Evolutionary conservation across 2,113 vertebrate genomes (phyloP).

Genomic region (Nipponia nippon): DNA sequence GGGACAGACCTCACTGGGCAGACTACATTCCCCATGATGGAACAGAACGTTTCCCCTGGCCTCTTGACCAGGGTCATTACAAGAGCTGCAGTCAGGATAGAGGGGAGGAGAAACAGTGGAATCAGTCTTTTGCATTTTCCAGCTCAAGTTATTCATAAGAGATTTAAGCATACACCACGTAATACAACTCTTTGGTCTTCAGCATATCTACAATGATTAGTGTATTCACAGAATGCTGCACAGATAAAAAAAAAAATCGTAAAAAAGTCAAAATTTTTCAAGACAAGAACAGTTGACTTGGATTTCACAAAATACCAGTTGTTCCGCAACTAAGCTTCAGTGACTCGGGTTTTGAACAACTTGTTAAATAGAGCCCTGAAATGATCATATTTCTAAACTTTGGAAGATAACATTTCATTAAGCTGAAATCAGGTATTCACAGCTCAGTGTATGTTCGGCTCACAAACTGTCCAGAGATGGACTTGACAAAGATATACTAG

Average conservation of each 20-base stretch:
- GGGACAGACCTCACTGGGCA: neutral
- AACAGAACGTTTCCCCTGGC: neutral
- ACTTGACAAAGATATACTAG: neutral
- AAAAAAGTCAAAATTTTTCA: neutral
- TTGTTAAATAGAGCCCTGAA: neutral
- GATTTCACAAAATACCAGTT: neutral
- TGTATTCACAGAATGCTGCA: neutral
- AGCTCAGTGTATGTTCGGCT: neutral
- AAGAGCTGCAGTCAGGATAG: neutral
- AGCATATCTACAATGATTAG: neutral
- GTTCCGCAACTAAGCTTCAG: neutral
- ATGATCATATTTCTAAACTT: neutral
- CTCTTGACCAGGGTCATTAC: neutral
- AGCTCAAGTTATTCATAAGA: neutral
- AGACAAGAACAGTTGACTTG: neutral
- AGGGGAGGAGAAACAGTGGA: neutral
- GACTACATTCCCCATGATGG: neutral
- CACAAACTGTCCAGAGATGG: neutral
- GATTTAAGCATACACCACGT: neutral
- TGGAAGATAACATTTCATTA: neutral
- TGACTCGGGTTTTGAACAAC: neutral
- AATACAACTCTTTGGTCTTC: neutral
- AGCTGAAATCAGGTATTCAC: neutral
- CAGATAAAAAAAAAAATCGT: neutral
- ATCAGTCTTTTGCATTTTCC: neutral